Base-by-base conservation (phyloP, 1,140 invertebrate genomes). In the Heliconius eleuchia region DNA sequence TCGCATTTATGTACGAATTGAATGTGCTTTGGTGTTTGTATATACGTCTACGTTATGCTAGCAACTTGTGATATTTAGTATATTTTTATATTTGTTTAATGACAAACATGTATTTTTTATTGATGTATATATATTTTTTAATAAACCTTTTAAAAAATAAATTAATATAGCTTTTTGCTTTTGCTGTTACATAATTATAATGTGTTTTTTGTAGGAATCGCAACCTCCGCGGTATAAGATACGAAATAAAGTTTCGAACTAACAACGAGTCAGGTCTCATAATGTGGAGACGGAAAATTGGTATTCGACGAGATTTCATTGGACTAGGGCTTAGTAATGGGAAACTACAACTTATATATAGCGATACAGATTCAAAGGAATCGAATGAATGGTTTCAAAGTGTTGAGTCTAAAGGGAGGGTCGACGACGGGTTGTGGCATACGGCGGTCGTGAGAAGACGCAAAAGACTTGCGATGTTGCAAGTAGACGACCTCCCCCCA, bases 371-470 rank as follows among this genome's bases (percentile, higher is more conserved):
- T 77, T 81, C 86, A 3, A 91, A 93, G 57, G 92, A 95, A n/a
- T 83, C 78, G 6, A 87, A 91, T 34, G 92, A 94, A 70, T 95
- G 94, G 94, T 95, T 94, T 80, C 94, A 94, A 82, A 90, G 87
- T 81, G 76, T 95, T 5, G 96, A 95, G 91, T 96, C 87, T 55
- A 95, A 93, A 82, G 84, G 87, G 13, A 86, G 94, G 85, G 95
- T 98, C 3, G 95, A 96, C 87, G 97, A 98, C 92, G 97, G 96
- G 1, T 88, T 96, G 60, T 97, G 97, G 97, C 97, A 98, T 88
- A 96, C 95, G 27, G 94, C 97, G 6, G 93, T 95, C 9, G 95
- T 97, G 71, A 95, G 95, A 80, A 95, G 97, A 83, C 95, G 97
- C 80, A 97, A 97, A 89, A 91, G 96, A 83, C 92, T 96, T 34